Evolutionary conservation across 2,888 invertebrate species (phyloP).

Genomic region (Itoplectis maculator): DNA sequence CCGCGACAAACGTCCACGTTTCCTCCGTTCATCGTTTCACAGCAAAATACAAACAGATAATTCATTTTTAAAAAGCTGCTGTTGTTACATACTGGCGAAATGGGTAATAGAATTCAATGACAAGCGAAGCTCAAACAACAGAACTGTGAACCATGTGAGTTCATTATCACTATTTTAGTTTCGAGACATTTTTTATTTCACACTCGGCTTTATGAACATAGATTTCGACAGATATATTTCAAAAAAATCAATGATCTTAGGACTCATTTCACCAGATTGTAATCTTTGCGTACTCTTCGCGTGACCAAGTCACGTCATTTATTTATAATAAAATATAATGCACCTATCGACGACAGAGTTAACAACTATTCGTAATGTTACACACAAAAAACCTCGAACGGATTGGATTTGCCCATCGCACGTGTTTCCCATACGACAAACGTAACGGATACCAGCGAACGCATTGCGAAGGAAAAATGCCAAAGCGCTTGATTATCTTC

Average conservation of each 20-base stretch:
- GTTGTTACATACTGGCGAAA: neutral
- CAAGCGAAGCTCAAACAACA: neutral
- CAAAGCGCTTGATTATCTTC: neutral
- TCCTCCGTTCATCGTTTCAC: slow-evolving; percentile 2
- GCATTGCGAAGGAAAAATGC: neutral
- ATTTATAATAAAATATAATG: slow-evolving; percentile 55
- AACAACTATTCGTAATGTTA: slow-evolving; percentile 48
- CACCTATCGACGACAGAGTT: slow-evolving; percentile 47
- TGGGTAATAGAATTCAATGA: slow-evolving; percentile 5
- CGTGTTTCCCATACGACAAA: slow-evolving; percentile 7
- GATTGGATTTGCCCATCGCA: neutral
- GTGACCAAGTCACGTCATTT: slow-evolving; percentile 40
- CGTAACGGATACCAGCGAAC: neutral
- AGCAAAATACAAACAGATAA: slow-evolving; percentile 7
- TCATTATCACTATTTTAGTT: neutral
- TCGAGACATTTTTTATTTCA: slow-evolving; percentile 11
- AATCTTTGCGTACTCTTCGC: neutral
- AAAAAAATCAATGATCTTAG: neutral
- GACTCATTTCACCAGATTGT: slow-evolving; percentile 13
- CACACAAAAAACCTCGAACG: slow-evolving; percentile 23
- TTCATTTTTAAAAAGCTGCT: neutral
- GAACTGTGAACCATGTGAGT: neutral
- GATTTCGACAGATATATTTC: neutral
- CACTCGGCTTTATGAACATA: neutral
- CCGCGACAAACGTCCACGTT: slow-evolving; percentile 14